Percentiles rank a stretch among this genome's conserved stretches.
Conservation (phyloP, 1,140 invertebrate species). For the Gonioctena quinquepunctata region DNA sequence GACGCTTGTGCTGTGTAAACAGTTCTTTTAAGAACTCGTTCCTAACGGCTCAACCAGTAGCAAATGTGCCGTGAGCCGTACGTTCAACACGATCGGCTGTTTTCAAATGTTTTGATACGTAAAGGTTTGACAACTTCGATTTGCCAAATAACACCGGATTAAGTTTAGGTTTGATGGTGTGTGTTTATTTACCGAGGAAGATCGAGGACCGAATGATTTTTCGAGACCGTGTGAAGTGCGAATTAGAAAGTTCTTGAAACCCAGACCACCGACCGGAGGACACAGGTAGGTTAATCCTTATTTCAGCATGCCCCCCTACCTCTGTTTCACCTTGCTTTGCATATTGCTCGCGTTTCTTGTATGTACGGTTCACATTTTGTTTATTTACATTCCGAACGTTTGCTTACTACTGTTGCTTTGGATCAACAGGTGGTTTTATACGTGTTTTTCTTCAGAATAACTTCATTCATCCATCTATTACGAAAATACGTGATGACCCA, state of each 20-base stretch:
- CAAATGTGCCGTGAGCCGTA: background rate
- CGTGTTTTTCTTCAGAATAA: background rate
- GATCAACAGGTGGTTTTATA: background rate
- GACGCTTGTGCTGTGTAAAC: slow-evolving; percentile 6
- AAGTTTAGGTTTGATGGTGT: background rate
- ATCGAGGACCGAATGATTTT: background rate
- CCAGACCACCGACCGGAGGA: background rate
- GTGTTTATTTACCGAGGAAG: background rate
- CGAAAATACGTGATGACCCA: no score
- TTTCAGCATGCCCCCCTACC: background rate
- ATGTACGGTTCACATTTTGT: background rate
- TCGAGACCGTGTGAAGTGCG: background rate
- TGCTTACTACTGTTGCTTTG: background rate
- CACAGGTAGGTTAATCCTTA: slow-evolving; percentile 10
- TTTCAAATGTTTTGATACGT: background rate
- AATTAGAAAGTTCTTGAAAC: background rate
- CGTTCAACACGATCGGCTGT: background rate
- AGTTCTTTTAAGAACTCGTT: slow-evolving; percentile 22
- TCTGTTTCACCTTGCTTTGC: background rate
- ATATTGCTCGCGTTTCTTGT: no score
- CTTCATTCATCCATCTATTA: background rate
- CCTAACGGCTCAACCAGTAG: slow-evolving; percentile 19
- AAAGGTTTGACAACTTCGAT: no score
- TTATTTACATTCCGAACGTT: background rate
- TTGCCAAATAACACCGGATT: background rate